Evolutionary conservation across 2,797 vertebrate species (phyloP).

Genomic region (Crossoptilon crossoptilon): DNA sequence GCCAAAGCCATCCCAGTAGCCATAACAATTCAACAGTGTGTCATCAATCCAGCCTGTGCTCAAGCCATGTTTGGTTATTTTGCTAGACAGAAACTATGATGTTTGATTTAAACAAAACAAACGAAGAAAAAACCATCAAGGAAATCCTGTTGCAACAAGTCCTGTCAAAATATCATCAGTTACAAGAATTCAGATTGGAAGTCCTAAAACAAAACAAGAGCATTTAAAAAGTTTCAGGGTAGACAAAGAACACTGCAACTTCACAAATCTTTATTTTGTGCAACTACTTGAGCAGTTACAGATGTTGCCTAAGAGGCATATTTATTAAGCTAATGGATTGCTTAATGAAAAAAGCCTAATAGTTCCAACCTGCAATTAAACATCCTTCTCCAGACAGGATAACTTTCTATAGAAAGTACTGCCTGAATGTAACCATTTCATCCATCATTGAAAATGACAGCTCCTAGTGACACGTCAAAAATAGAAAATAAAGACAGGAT

Average conservation of each 20-base stretch:
- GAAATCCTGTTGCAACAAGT: neutral
- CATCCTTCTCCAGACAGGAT: neutral
- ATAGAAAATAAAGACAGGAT: neutral
- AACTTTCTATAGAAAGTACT: neutral
- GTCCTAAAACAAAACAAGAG: neutral
- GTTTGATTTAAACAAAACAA: neutral
- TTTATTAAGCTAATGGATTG: neutral
- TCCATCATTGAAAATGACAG: neutral
- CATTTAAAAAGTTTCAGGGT: neutral
- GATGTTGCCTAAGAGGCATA: neutral
- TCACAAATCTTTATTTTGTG: neutral
- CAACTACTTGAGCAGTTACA: neutral
- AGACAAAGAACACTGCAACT: accelerated
- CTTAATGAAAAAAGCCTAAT: neutral
- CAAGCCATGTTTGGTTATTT: neutral
- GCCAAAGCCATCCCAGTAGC: neutral
- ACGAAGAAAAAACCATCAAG: neutral
- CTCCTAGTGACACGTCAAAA: neutral
- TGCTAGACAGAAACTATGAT: neutral
- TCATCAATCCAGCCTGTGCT: neutral
- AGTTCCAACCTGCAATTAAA: neutral
- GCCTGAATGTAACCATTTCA: neutral
- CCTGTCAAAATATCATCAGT: neutral
- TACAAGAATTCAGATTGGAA: neutral
- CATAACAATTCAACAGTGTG: neutral